Evolutionary conservation across 2,113 vertebrate species (phyloP).

Genomic region (Dromaius novaehollandiae): DNA sequence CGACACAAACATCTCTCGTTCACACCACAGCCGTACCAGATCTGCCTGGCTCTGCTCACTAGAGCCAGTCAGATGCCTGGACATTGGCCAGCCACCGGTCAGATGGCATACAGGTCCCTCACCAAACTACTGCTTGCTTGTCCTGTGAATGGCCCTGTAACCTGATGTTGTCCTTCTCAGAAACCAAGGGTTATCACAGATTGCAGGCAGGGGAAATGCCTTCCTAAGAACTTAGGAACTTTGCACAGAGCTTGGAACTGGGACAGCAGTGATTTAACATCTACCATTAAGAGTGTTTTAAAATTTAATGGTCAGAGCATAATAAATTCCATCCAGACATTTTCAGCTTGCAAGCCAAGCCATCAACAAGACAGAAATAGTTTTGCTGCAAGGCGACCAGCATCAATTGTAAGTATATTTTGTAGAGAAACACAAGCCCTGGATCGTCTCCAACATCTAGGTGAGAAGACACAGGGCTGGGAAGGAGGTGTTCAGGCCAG

Average conservation of each 20-base stretch:
- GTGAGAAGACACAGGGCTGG: not conserved
- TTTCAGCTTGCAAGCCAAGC: slow-evolving; percentile 15
- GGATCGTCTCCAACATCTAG: not conserved
- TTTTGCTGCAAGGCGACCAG: not conserved
- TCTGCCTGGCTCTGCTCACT: slow-evolving; percentile 6
- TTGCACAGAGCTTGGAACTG: slow-evolving; percentile 7
- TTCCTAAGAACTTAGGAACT: slow-evolving; percentile 10
- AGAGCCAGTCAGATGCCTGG: not conserved
- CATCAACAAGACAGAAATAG: slow-evolving; percentile 5
- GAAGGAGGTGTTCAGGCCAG: not conserved
- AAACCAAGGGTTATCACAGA: not conserved
- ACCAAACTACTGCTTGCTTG: not conserved
- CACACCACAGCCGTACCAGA: not conserved
- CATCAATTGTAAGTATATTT: not conserved
- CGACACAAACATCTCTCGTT: not conserved
- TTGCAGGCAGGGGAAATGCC: not conserved
- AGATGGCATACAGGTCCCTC: not conserved
- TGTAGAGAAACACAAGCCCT: not conserved
- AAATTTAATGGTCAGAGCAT: slow-evolving; percentile 37
- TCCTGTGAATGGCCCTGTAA: not conserved
- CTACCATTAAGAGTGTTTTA: slow-evolving; percentile 52
- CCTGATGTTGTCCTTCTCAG: not conserved
- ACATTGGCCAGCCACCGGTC: not conserved
- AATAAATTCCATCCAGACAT: slow-evolving; percentile 38
- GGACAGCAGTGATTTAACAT: slow-evolving; percentile 41